Conservation (phyloP, 2,888 invertebrate species). For the Scrobipalpa atriplicella region DNA sequence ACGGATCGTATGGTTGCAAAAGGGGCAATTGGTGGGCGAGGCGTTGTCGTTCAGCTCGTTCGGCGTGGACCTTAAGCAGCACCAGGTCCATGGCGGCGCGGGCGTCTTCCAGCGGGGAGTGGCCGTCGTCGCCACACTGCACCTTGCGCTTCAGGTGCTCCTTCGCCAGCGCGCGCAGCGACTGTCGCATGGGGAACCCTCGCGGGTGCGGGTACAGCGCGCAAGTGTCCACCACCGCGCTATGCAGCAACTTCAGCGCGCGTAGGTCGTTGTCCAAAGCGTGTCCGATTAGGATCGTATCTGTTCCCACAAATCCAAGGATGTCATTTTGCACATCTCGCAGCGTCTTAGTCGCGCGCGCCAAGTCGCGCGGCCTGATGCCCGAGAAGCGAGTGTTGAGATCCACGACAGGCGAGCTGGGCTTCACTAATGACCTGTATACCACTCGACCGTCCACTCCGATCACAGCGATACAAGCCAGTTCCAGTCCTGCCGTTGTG, state of each 20-base stretch:
- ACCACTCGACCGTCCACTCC: slow-evolving; percentile 88
- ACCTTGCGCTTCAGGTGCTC: slow-evolving; percentile 90
- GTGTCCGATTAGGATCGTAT: slow-evolving; percentile 97
- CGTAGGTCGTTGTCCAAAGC: slow-evolving; percentile 96
- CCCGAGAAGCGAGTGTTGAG: slow-evolving; percentile 98
- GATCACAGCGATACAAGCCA: slow-evolving; percentile 94
- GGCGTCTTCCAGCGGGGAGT: slow-evolving; percentile 97
- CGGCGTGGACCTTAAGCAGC: slow-evolving; percentile 85
- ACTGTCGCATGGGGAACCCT: slow-evolving; percentile 92
- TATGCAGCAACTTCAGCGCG: slow-evolving; percentile 92
- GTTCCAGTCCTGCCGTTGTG: slow-evolving; percentile 92
- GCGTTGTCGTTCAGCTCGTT: slow-evolving; percentile 56
- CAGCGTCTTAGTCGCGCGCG: slow-evolving; percentile 86
- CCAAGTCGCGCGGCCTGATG: slow-evolving; percentile 85
- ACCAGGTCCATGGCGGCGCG: slow-evolving; percentile 94
- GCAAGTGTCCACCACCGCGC: slow-evolving; percentile 94
- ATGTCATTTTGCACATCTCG: slow-evolving; percentile 93
- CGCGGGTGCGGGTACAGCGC: slow-evolving; percentile 92
- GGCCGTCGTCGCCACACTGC: slow-evolving; percentile 88
- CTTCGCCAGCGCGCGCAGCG: slow-evolving; percentile 90
- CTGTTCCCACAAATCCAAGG: slow-evolving; percentile 88
- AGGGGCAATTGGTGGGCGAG: slow-evolving; percentile 55
- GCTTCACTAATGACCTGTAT: slow-evolving; percentile 93
- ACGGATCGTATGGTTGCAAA: slow-evolving; percentile 73
- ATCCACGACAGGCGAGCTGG: slow-evolving; percentile 92